Evolutionary conservation across 2,888 invertebrate genomes (phyloP).

Genomic region (Graphium colonna): DNA sequence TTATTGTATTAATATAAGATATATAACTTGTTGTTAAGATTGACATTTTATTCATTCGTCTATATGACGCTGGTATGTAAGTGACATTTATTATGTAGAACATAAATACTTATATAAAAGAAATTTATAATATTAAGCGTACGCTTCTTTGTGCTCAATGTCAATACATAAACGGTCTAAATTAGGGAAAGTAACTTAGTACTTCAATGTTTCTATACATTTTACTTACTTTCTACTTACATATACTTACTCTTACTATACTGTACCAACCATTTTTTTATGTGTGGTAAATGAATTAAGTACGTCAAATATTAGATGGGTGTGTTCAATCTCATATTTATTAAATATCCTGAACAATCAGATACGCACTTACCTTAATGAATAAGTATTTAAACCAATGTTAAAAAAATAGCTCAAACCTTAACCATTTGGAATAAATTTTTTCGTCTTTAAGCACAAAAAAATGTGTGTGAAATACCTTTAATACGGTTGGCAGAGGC

Average conservation of each 20-base stretch:
- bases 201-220: slow-evolving; percentile 35
- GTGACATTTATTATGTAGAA: slow-evolving; percentile 47
- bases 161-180: slow-evolving; percentile 70
- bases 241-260: slow-evolving; percentile 20
- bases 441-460: slow-evolving; percentile 16
- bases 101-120: slow-evolving; percentile 34
- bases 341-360: slow-evolving; percentile 51
- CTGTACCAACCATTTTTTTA: slow-evolving; percentile 26
- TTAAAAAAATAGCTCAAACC: slow-evolving; percentile 29
- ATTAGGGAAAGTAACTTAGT: slow-evolving; percentile 36
- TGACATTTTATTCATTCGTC: slow-evolving; percentile 59
- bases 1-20: slow-evolving; percentile 67
- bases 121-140: slow-evolving; percentile 44
- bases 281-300: slow-evolving; percentile 34
- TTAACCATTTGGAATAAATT: slow-evolving; percentile 25
- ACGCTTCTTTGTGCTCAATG: slow-evolving; percentile 77
- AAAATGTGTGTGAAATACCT: neutral
- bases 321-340: slow-evolving; percentile 66
- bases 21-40: slow-evolving; percentile 48
- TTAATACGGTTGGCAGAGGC: neutral
- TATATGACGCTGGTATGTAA: slow-evolving; percentile 71
- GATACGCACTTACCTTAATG: slow-evolving; percentile 23
- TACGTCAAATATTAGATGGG: slow-evolving; percentile 38
- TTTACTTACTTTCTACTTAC: slow-evolving; percentile 30
- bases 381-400: slow-evolving; percentile 35